A percentile compares a stretch with the other conserved stretches of the same genome.
Conservation (phyloP, 2,888 invertebrate genomes). For the Drosophila atripex region DNA sequence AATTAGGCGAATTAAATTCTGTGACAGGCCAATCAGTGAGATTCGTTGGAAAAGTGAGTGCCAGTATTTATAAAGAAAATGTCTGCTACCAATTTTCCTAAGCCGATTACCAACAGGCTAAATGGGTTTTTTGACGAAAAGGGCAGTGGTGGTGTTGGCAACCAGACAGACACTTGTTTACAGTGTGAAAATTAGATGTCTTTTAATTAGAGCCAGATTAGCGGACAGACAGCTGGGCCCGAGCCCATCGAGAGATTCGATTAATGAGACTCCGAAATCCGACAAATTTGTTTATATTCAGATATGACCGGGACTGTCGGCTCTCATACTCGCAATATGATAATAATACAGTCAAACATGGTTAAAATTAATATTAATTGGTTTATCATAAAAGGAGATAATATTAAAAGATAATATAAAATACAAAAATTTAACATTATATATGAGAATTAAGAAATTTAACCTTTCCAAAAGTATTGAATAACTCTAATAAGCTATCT, state of each 20-base stretch:
- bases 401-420: too few relatives aligned
- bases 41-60: slow-evolving; percentile 34
- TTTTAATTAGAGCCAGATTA: slow-evolving; percentile 48
- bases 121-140: not conserved
- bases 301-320: slow-evolving; percentile 31
- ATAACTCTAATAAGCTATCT: too few relatives aligned
- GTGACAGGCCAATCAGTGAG: slow-evolving; percentile 29
- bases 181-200: slow-evolving; percentile 39
- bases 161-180: slow-evolving; percentile 52
- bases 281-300: slow-evolving; percentile 16
- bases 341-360: not conserved
- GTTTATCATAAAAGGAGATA: too few relatives aligned
- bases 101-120: not conserved
- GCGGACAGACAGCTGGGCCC: slow-evolving; percentile 26
- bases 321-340: not conserved
- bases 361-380: not conserved
- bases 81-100: not conserved
- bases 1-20: slow-evolving; percentile 23
- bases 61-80: not conserved
- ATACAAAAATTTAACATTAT: too few relatives aligned
- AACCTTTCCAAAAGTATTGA: too few relatives aligned
- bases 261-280: slow-evolving; percentile 24
- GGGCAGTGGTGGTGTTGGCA: too few relatives aligned
- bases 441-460: too few relatives aligned
- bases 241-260: slow-evolving; percentile 17